phyloP scores from a whole-genome alignment of 2,113 vertebrate genomes.

The Manacus vitellinus region DNA sequence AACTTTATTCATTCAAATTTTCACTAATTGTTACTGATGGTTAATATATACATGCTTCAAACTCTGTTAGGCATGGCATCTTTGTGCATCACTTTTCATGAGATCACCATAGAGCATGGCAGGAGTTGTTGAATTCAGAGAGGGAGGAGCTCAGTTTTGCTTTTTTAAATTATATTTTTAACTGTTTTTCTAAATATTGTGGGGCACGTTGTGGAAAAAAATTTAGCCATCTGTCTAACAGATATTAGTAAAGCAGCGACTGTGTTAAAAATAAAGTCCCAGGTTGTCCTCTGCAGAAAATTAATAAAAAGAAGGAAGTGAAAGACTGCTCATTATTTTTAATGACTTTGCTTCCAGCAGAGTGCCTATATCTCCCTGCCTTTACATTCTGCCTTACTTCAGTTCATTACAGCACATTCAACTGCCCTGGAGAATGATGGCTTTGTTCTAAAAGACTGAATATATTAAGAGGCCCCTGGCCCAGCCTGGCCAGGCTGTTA shows the following conservation, averaged over 20 bases:
- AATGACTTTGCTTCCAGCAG: slow-evolving; percentile 84
- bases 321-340: slow-evolving; percentile 87
- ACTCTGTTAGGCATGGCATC: background rate
- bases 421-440: slow-evolving; percentile 76
- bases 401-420: slow-evolving; percentile 74
- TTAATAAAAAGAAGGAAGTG: slow-evolving; percentile 82
- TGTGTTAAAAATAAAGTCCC: slow-evolving; percentile 72
- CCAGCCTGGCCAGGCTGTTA: slow-evolving; percentile 37
- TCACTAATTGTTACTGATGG: background rate
- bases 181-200: slow-evolving; percentile 13
- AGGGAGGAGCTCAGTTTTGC: background rate
- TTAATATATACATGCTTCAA: background rate
- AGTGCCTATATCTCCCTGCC: slow-evolving; percentile 77
- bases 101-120: fast-evolving
- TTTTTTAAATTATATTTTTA: background rate
- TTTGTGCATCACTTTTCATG: background rate
- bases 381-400: slow-evolving; percentile 76
- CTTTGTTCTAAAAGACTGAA: slow-evolving; percentile 80
- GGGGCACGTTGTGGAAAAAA: slow-evolving; percentile 1
- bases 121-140: background rate
- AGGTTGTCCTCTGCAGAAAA: slow-evolving; percentile 76
- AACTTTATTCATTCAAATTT: background rate
- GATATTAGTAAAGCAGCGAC: slow-evolving; percentile 66
- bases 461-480: slow-evolving; percentile 66
- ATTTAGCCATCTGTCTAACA: slow-evolving; percentile 47